These are phyloP conservation scores for Drosophila cardini DNA, from an alignment of 1,140 invertebrate genomes.

Conservation along the genomic window DNA sequence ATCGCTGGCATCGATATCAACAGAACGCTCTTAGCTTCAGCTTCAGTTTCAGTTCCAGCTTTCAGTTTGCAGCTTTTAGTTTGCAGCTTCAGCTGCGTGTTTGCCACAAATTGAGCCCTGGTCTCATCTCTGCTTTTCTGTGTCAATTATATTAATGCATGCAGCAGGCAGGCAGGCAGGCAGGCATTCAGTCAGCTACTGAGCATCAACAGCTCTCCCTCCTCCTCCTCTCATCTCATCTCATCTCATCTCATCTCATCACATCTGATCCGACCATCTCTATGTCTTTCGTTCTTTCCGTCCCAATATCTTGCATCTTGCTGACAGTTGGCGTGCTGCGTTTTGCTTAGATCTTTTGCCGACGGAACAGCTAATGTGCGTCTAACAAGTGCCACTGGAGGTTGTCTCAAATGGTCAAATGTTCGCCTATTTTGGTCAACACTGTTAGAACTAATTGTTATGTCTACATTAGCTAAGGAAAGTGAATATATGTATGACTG, in stretches of 20 bases:
- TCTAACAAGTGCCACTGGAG: not conserved
- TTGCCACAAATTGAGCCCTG: conserved; percentile 62
- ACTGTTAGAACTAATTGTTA: conserved; percentile 38
- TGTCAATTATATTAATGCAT: conserved; percentile 83
- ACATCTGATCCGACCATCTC: too few species aligned
- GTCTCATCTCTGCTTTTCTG: conserved; percentile 69
- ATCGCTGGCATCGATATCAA: conserved; percentile 57
- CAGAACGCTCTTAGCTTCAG: conserved; percentile 19
- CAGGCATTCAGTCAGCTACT: conserved; percentile 29
- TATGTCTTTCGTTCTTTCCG: conserved; percentile 29
- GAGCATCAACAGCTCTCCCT: conserved; percentile 37
- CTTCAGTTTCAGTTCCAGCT: conserved; percentile 10
- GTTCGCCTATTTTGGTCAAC: conserved; percentile 22
- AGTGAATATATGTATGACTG: not conserved
- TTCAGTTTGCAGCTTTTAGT: conserved; percentile 15
- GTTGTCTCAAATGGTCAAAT: not conserved
- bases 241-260: conserved; percentile 36
- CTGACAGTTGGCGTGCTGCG: conserved; percentile 59
- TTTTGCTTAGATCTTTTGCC: conserved; percentile 64
- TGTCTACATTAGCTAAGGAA: conserved; percentile 31
- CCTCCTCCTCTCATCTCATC: too few species aligned
- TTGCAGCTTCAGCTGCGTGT: conserved; percentile 19
- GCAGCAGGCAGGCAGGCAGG: conserved; percentile 28
- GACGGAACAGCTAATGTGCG: not conserved
- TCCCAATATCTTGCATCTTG: conserved; percentile 53